phyloP scores from a whole-genome alignment of 2,797 vertebrate genomes.

The Dermochelys coriacea region DNA sequence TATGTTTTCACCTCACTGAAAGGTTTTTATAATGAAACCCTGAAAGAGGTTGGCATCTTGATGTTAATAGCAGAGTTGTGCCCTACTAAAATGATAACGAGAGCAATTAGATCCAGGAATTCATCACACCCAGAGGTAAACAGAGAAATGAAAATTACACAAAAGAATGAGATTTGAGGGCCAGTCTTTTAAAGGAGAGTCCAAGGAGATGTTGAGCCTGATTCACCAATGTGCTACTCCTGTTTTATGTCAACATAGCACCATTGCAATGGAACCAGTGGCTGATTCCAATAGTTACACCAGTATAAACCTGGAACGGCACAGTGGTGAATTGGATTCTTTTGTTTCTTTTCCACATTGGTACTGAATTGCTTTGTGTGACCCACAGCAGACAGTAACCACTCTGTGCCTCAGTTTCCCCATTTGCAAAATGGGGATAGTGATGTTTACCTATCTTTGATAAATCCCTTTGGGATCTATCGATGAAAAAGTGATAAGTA shows the following conservation, averaged over 20 bases:
- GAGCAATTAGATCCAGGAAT: background rate
- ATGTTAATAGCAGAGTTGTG: background rate
- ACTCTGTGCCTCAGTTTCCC: background rate
- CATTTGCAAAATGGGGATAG: background rate
- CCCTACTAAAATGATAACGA: background rate
- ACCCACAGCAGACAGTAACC: background rate
- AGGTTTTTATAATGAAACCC: background rate
- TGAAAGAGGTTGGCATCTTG: background rate
- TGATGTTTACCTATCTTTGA: background rate
- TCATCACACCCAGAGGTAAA: background rate
- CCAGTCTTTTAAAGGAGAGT: background rate
- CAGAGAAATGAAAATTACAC: background rate
- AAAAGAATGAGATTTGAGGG: background rate
- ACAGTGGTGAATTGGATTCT: background rate
- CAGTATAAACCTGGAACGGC: background rate
- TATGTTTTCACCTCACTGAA: background rate
- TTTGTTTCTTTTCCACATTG: background rate
- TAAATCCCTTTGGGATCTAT: background rate
- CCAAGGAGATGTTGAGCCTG: background rate
- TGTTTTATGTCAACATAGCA: background rate
- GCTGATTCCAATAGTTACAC: background rate
- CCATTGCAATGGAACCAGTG: rapidly evolving
- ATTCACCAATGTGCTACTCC: background rate
- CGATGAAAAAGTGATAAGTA: background rate
- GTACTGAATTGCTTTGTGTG: background rate